These are phyloP conservation scores for Temnothorax longispinosus DNA, from an alignment of 1,140 invertebrate genomes.

Conservation along the genomic window DNA sequence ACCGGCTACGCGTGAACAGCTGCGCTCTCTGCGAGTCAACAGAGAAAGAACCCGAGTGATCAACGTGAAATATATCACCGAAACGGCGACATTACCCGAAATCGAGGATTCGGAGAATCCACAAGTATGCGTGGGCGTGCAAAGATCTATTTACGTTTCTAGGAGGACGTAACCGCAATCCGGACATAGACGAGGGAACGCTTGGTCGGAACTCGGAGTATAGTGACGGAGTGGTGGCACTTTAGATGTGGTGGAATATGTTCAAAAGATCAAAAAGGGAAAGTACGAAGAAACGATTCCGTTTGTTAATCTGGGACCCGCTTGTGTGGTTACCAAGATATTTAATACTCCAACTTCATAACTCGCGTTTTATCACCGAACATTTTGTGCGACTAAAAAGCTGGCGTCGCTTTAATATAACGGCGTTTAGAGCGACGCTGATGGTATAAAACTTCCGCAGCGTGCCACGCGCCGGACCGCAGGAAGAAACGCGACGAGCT, in stretches of 20 bases:
- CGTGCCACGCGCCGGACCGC: not conserved
- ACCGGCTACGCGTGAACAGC: conserved; percentile 36
- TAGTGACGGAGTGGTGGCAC: not conserved
- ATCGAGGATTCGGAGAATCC: conserved; percentile 35
- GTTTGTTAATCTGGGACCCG: not conserved
- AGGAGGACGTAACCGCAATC: conserved; percentile 39
- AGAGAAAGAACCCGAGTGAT: conserved; percentile 48
- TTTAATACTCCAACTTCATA: conserved; percentile 39
- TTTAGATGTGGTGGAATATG: not conserved
- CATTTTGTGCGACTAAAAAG: not conserved
- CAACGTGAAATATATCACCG: conserved; percentile 45
- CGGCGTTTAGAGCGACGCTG: conserved; percentile 7
- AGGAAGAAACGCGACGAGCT: conserved; percentile 14
- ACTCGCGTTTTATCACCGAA: not conserved
- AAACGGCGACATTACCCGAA: conserved; percentile 45
- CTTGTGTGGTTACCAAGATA: not conserved
- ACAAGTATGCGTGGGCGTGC: not conserved
- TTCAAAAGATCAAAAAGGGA: not conserved
- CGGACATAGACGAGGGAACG: conserved; percentile 22
- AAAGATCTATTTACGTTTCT: conserved; percentile 16
- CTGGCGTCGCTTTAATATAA: not conserved
- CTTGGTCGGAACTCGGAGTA: not conserved
- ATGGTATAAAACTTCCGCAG: conserved; percentile 21
- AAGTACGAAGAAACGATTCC: not conserved
- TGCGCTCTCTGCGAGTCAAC: conserved; percentile 53